Evolutionary conservation across 2,888 invertebrate species (phyloP).

Genomic region (Timema podura): DNA sequence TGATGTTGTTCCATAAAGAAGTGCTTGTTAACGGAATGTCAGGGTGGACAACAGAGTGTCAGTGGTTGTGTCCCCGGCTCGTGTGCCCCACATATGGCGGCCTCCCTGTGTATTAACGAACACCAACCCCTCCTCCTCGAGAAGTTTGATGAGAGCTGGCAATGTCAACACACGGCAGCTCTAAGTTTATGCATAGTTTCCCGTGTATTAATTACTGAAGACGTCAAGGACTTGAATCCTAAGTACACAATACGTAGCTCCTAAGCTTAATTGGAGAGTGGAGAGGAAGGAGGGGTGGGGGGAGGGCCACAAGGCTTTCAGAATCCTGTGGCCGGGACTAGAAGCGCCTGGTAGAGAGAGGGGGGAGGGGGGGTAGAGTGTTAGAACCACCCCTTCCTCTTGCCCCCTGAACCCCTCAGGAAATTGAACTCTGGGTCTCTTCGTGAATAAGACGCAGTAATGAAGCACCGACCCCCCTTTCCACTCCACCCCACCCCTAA

Average conservation of each 20-base stretch:
- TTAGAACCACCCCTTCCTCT: neutral
- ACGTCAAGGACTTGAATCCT: constrained; percentile 26
- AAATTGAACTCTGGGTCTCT: constrained; percentile 24
- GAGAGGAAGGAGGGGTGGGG: neutral
- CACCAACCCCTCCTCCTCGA: neutral
- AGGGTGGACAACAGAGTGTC: too few species aligned
- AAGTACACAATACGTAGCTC: constrained; percentile 28
- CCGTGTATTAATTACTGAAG: constrained; percentile 27
- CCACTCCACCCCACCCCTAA: constrained; percentile 22
- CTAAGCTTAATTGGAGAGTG: constrained; percentile 30
- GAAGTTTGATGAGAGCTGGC: neutral
- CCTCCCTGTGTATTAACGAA: neutral
- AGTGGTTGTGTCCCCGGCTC: neutral
- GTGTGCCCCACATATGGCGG: neutral
- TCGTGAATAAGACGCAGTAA: constrained; percentile 29
- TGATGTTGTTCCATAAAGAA: too few species aligned
- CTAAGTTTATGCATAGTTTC: constrained; percentile 27
- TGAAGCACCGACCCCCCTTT: constrained; percentile 26
- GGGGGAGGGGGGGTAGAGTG: constrained; percentile 19
- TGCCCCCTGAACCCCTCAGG: constrained; percentile 18
- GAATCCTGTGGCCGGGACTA: constrained; percentile 21
- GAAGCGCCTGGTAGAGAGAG: constrained; percentile 18
- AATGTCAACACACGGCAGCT: neutral
- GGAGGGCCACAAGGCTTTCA: constrained; percentile 17
- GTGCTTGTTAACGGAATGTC: too few species aligned